Evolutionary conservation across 2,797 vertebrate species (phyloP).

Genomic region (Hydrocynus forskahlii): DNA sequence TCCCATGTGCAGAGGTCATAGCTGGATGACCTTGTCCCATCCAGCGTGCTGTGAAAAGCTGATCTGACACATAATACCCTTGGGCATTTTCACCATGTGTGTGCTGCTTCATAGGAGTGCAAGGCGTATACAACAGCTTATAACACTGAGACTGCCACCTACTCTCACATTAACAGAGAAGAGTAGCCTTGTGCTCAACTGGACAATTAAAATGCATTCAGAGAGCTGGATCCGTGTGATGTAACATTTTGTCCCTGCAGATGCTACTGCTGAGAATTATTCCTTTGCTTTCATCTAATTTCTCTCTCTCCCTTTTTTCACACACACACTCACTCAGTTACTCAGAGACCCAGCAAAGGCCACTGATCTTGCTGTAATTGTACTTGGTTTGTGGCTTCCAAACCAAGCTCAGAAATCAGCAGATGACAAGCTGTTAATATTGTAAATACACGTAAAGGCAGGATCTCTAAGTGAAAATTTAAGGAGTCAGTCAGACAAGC

Average conservation of each 20-base stretch:
- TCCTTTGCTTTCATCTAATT: constrained; percentile 7
- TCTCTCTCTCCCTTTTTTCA: not conserved
- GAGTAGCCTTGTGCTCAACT: constrained; percentile 17
- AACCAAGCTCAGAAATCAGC: constrained; percentile 11
- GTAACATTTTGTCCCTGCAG: constrained; percentile 31
- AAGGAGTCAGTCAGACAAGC: not conserved
- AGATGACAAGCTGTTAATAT: constrained; percentile 11
- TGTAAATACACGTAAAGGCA: not conserved
- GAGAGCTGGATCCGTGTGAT: constrained; percentile 25
- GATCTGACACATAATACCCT: constrained; percentile 54
- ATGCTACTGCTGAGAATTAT: constrained; percentile 2
- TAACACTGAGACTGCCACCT: constrained; percentile 10
- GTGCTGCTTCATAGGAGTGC: constrained; percentile 42
- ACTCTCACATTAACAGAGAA: constrained; percentile 12
- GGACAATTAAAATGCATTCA: constrained; percentile 44
- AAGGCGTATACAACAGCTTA: constrained; percentile 19
- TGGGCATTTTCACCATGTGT: constrained; percentile 24
- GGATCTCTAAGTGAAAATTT: not conserved
- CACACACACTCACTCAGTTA: not conserved
- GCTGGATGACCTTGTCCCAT: constrained; percentile 55
- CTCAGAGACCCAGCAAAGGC: constrained; percentile 1
- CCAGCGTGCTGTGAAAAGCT: constrained; percentile 44
- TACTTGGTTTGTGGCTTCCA: not conserved
- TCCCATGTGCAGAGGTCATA: constrained; percentile 44
- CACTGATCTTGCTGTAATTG: constrained; percentile 20